These are phyloP conservation scores for Drosophila robusta DNA, from an alignment of 2,888 invertebrate genomes.

Conservation along the genomic window DNA sequence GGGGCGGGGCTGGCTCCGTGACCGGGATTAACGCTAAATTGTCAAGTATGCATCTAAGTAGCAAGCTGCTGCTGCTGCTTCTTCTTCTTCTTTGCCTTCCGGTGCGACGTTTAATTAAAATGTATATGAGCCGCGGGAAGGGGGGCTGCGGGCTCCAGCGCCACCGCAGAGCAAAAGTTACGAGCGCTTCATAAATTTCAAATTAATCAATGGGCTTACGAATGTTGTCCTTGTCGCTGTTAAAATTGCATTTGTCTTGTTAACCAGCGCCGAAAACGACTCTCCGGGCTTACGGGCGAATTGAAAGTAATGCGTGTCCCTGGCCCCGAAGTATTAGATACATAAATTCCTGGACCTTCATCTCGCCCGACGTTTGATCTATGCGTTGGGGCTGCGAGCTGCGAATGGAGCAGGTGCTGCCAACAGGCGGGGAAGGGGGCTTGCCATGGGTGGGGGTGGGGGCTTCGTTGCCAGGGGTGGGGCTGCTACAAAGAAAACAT, in stretches of 20 bases:
- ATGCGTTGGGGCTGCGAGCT: neutral
- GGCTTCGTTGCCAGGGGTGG: too few species aligned
- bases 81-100: constrained; percentile 26
- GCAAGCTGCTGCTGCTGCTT: constrained; percentile 7
- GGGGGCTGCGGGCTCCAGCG: neutral
- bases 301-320: constrained; percentile 48
- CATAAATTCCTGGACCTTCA: constrained; percentile 36
- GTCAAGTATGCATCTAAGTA: constrained; percentile 72
- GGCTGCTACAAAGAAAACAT: constrained; percentile 7
- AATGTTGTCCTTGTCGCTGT: constrained; percentile 49
- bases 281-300: constrained; percentile 24
- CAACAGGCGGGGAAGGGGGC: neutral
- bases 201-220: constrained; percentile 80
- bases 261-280: constrained; percentile 29
- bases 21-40: constrained; percentile 78
- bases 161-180: constrained; percentile 64
- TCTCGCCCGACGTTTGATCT: constrained; percentile 12
- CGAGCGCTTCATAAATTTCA: constrained; percentile 78
- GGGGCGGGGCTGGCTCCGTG: constrained; percentile 40
- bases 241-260: constrained; percentile 58
- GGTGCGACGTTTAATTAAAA: constrained; percentile 72
- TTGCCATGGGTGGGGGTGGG: too few species aligned
- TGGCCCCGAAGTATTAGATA: constrained; percentile 30
- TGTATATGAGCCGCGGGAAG: constrained; percentile 64
- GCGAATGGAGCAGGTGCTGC: constrained; percentile 9